Evolutionary conservation across 64 coral and sea anemone genomes (phyloP), one percentile per base, ranked within the genome.

Genomic region (Pocillopora damicornis): DNA sequence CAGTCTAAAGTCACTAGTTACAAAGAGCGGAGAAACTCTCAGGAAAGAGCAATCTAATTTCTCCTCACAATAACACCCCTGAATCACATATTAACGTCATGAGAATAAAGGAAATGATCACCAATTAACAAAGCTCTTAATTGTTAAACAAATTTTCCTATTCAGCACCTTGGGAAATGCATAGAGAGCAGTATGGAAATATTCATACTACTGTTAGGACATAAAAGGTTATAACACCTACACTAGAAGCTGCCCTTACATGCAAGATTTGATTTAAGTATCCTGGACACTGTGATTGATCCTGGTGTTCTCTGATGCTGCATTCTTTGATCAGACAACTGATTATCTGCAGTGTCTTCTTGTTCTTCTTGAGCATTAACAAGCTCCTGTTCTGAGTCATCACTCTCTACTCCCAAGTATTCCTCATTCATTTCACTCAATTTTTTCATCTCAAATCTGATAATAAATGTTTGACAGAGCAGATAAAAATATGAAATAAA

Each of bases 371-470:
- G 11, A 1, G 20, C 18, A 11, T 73, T 65, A 15, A 13, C 0
- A 9, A 68, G 36, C 13, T 45, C 81, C 13, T 42, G 18, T 15
- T 72, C 81, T 85, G 65, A 58, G 57, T 85, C 74, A 35, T 63
- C 87, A 25, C 1, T 74, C 2, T 91, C 56, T 13, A 89, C 59
- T 37, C 35, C 88, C 63, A 90, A 62, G 0, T 96, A 91, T 35
- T 92, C 88, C 63, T 88, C 94, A 30, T 76, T 90, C 20, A 96
- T 22, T 5, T 93, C 90, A 26, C 38, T 88, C 13, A 96, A 15
- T 42, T 96, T 93, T 59, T 93, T 96, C 88, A 93, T 60, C 67
- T 86, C 84, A 89, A 95, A 87, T 76, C 94, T 95, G 60, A 8
- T 45, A 15, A 15, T 77, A 11, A 17, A 60, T 5, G 20, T 35